These are phyloP conservation scores for Ginglymostoma cirratum DNA, from an alignment of 2,113 vertebrate species.

Conservation along the genomic window DNA sequence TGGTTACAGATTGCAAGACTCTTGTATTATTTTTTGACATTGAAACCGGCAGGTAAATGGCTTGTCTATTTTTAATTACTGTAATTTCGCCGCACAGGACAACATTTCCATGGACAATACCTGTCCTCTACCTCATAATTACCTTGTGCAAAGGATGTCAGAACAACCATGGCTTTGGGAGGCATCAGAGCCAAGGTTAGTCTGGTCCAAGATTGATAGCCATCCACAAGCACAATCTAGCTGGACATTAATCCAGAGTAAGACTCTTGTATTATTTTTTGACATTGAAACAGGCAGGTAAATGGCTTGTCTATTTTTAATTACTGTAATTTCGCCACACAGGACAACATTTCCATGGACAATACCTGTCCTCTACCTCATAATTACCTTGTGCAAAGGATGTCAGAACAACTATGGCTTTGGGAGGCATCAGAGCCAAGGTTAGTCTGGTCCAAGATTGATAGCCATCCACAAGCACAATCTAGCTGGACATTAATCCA, in stretches of 20 bases:
- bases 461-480: neutral
- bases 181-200: neutral
- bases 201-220: neutral
- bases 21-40: conserved; percentile 14
- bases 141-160: neutral
- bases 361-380: neutral
- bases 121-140: neutral
- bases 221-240: neutral
- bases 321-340: neutral
- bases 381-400: neutral
- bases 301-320: neutral
- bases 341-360: neutral
- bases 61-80: neutral
- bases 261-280: conserved; percentile 27
- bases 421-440: neutral
- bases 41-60: neutral
- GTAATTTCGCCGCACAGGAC: neutral
- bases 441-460: neutral
- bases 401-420: neutral
- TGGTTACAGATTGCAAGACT: neutral
- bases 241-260: neutral
- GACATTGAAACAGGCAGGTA: neutral
- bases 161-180: neutral
- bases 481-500: neutral
- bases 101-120: neutral